Evolutionary conservation across 2,888 invertebrate genomes (phyloP), one percentile per base, ranked within the genome.

Genomic region (Hylaea fasciaria): DNA sequence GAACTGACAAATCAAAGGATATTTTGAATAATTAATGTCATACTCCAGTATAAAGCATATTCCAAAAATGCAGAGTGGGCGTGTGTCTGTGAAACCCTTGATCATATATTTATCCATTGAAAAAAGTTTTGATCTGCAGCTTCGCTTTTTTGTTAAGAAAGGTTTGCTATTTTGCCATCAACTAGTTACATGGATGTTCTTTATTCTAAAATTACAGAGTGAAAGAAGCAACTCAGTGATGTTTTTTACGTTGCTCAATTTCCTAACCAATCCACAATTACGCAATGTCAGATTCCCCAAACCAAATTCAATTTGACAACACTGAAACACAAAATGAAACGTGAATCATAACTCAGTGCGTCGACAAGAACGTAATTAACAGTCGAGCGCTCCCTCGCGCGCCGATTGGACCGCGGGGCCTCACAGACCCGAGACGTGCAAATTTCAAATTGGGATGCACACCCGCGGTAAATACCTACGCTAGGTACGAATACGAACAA

Each of bases 341-440:
- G 75, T 77, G 80, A 82, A 82, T 82, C 81, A 82, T 79, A 82
- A 74, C 75, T 71, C 74, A 73, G 69, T 67, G 70, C 70, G 72
- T 68, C 77, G 81, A 87, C 89, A 88, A 88, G 87, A 84, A 83
- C 81, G 85, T 84, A 91, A 91, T 91, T 90, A 91, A 89, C 90
- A 84, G 79, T 77, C 74, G 68, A 73, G 66, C 66, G 57, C 65
- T 66, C 66, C 69, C 71, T 74, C 76, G 73, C 72, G 67, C 61
- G 66, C 73, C 77, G 74, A 83, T 84, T 82, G 85, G 86, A 72
- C 81, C 70, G 66, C 61, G 77, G 76, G 76, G 74, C 71, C 73
- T 72, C 59, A 53, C 71, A 72, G 73, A 73, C 72, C 61, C 73
- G 74, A 76, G 76, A 75, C 81, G 81, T 80, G 86, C 82, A 83